Evolutionary conservation across 1,140 invertebrate species (phyloP).

Genomic region (Kradibia gibbosae): DNA sequence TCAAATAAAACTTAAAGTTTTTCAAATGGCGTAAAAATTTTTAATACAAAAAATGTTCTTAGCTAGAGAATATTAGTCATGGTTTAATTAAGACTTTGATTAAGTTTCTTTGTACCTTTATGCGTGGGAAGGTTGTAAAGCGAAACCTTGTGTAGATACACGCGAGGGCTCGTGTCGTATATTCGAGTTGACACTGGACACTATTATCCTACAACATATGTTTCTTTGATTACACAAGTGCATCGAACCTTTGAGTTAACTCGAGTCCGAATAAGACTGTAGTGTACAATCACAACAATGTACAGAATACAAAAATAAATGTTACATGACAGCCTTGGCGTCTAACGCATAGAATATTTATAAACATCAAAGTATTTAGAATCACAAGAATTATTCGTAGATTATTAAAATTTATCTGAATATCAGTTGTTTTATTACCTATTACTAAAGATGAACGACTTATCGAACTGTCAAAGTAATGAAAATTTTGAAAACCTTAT

Average conservation of each 20-base stretch:
- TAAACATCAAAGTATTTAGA: conserved; percentile 6
- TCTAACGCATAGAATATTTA: conserved; percentile 13
- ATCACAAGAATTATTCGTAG: not conserved
- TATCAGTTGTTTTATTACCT: not conserved
- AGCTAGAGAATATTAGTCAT: not conserved
- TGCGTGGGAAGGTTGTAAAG: conserved; percentile 45
- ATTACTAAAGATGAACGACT: not conserved
- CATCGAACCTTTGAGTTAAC: conserved; percentile 31
- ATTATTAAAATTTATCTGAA: not conserved
- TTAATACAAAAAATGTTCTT: not conserved
- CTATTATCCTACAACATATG: conserved; percentile 12
- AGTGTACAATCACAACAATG: not conserved
- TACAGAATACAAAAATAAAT: conserved; percentile 9
- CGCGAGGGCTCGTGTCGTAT: conserved; percentile 19
- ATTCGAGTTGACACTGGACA: conserved; percentile 23
- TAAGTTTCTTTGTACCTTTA: conserved; percentile 19
- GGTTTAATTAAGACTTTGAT: conserved; percentile 4
- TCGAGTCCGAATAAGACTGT: not conserved
- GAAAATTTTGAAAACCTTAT: not conserved
- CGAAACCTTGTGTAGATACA: conserved; percentile 50
- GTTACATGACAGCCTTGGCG: not conserved
- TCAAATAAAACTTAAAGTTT: not conserved
- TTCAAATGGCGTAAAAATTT: not conserved
- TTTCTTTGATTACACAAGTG: conserved; percentile 37
- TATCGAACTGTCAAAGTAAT: not conserved